Percentiles rank a stretch among this genome's conserved stretches.
Evolutionary conservation across 2,797 vertebrate genomes (phyloP).

Genomic region (Coilia nasus): DNA sequence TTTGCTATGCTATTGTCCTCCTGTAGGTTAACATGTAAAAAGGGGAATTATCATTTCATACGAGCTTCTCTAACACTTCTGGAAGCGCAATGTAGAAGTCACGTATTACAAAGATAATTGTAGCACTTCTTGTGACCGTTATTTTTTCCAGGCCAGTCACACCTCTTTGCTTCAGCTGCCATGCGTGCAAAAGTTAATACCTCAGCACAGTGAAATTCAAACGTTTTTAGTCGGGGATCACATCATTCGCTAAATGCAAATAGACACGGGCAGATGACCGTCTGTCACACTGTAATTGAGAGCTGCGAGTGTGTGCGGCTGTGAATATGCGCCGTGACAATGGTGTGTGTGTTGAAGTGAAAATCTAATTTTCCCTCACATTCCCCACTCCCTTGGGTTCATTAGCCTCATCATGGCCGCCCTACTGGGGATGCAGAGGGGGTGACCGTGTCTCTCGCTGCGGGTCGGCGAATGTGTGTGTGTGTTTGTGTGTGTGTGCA

Average conservation of each 20-base stretch:
- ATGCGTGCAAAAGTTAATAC: not conserved
- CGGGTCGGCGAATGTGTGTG: not conserved
- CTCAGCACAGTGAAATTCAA: not conserved
- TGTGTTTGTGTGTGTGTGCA: not conserved
- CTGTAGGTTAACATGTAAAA: not conserved
- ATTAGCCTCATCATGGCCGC: constrained; percentile 43
- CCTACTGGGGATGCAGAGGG: not conserved
- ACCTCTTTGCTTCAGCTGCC: not conserved
- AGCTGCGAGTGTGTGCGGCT: constrained; percentile 32
- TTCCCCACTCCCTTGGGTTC: constrained; percentile 43
- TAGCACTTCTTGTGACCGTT: not conserved
- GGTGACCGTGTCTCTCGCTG: not conserved
- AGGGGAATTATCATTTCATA: too few species aligned
- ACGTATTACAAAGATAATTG: not conserved
- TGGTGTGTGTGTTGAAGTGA: constrained; percentile 50
- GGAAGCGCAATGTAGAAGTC: not conserved
- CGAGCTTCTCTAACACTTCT: too few species aligned
- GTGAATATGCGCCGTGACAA: constrained; percentile 44
- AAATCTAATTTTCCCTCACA: constrained; percentile 60
- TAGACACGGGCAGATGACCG: constrained; percentile 17
- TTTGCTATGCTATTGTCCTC: not conserved
- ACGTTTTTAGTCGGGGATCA: not conserved
- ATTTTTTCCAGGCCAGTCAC: not conserved
- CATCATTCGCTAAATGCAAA: constrained; percentile 17
- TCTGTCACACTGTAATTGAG: constrained; percentile 45